Base-by-base conservation (phyloP, 2,113 vertebrate species). In the Oxyruncus cristatus region DNA sequence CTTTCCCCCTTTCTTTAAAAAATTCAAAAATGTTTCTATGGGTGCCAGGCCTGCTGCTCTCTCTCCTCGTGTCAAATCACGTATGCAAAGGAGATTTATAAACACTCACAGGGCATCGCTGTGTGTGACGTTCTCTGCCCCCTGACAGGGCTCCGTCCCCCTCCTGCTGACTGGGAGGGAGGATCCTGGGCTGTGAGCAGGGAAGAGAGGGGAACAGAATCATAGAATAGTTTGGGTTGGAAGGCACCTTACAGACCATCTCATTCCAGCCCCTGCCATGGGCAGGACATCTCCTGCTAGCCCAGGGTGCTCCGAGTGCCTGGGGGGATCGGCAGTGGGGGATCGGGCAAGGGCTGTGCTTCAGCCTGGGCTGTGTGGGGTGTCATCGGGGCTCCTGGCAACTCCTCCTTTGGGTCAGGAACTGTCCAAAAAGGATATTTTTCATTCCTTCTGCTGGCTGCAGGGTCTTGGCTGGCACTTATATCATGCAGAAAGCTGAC, bases 51-150 rank as follows among this genome's bases (percentile, higher is more conserved):
- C 61, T 42, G 66, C 77, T 75, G 4, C 58, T 75, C 23, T 88
- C 62, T 55, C 75, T 50, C 68, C 68, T 66, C 8, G 0, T 76
- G 61, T 67, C 92, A 94, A 66, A 78, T 28, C 79, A 47, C 16
- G 1, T 2, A 9, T 7, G 59, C 44, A 56, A 72, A 79, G 78
- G 53, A n/a, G 74, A 89, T 68, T 62, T 52, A 47, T 44, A 20
- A 26, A 10, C 26, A 4, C 0, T 65, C 82, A 41, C 47, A 1
- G 12, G 49, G 63, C 75, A 17, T 2, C 0, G 3, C 81, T 6
- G 14, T 5, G 6, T 21, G 8, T 28, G 66, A 10, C 1, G 3
- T 8, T 59, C 58, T 8, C 32, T 46, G 78, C 49, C 47, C 44
- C 20, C 37, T 1, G 0, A 22, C 59, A 14, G 42, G 61, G 13